These are phyloP conservation scores for Corvus hawaiiensis DNA, from an alignment of 2,113 vertebrate genomes.

Conservation along the genomic window DNA sequence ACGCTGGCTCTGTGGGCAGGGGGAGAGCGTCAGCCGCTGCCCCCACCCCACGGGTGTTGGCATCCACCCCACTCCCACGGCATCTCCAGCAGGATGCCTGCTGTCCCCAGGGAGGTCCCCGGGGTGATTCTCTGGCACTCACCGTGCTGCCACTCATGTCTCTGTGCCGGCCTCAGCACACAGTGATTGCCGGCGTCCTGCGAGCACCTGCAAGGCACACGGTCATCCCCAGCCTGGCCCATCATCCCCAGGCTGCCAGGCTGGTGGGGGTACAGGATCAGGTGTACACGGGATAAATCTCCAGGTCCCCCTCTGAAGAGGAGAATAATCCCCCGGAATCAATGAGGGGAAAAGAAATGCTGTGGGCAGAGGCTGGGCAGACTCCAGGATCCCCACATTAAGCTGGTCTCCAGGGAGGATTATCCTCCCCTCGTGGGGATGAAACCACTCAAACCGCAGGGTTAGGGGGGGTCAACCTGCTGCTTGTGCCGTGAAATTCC, in stretches of 20 bases:
- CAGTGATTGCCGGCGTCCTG: background rate
- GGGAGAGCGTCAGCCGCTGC: background rate
- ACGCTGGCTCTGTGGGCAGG: slow-evolving; percentile 76
- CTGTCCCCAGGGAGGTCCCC: background rate
- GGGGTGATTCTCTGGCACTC: background rate
- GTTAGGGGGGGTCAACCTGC: background rate
- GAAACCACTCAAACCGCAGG: background rate
- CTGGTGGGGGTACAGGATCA: background rate
- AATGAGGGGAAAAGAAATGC: background rate
- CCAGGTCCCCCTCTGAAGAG: background rate
- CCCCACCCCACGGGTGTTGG: background rate
- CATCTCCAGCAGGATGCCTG: background rate
- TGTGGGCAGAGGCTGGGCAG: background rate
- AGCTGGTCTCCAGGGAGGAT: background rate
- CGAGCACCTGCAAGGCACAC: background rate
- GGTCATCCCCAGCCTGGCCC: background rate
- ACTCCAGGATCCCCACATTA: rapidly evolving
- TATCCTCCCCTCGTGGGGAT: rapidly evolving
- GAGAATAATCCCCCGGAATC: rapidly evolving
- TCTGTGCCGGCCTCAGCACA: slow-evolving; percentile 2
- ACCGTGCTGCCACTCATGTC: slow-evolving; percentile 75
- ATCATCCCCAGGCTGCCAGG: rapidly evolving
- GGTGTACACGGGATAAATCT: rapidly evolving
- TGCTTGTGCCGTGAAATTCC: background rate
- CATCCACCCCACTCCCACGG: background rate